phyloP scores from a whole-genome alignment of 2,797 vertebrate species.

The Antrozous pallidus region DNA sequence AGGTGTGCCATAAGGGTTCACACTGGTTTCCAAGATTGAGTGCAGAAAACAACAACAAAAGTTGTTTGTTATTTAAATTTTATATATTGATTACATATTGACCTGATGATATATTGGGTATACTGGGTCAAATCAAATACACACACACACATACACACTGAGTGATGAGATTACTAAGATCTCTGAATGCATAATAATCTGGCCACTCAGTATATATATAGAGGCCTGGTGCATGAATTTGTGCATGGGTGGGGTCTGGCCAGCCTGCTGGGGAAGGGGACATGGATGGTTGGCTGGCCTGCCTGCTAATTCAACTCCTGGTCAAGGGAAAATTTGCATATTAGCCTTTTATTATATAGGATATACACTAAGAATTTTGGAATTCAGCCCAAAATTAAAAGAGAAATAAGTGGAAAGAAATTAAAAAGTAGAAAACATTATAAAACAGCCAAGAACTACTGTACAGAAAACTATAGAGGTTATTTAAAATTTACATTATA shows the following conservation, averaged over 20 bases:
- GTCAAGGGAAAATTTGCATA: no score
- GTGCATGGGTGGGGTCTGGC: no score
- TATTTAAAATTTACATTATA: slow-evolving; percentile 16
- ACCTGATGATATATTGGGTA: neutral
- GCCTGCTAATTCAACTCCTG: no score
- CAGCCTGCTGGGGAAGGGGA: no score
- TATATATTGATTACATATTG: neutral
- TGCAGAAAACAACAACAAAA: neutral
- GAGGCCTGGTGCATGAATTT: no score
- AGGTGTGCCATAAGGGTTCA: neutral
- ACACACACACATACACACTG: neutral
- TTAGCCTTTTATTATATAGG: no score
- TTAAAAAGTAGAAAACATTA: slow-evolving; percentile 1
- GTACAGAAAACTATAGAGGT: neutral
- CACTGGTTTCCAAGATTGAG: neutral
- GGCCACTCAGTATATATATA: no score
- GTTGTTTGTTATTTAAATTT: neutral
- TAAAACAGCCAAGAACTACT: neutral
- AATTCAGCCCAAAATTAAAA: slow-evolving; percentile 9
- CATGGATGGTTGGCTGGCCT: no score
- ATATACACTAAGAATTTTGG: neutral
- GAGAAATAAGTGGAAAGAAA: neutral
- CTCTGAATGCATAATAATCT: no score
- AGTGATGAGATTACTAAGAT: no score
- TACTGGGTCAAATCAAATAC: neutral